Evolutionary conservation across 2,888 invertebrate species (phyloP).

Genomic region (Cyaniris semiargus): DNA sequence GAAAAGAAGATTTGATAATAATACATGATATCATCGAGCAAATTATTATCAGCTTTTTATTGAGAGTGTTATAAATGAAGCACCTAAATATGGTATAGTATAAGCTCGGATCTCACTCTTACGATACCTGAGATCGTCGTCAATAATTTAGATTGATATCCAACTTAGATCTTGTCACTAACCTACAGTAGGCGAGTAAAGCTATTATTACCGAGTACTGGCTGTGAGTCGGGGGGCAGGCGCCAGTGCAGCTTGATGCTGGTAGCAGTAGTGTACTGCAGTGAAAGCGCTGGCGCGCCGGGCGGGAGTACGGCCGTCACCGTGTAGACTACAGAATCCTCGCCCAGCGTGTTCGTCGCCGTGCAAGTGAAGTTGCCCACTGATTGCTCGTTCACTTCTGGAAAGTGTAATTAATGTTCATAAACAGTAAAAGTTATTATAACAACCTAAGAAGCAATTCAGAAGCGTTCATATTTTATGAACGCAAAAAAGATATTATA

Average conservation of each 20-base stretch:
- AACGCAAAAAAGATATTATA: no score
- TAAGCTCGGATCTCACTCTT: no score
- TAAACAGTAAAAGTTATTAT: no score
- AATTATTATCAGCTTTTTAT: no score
- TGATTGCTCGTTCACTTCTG: conserved; percentile 86
- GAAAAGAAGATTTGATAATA: no score
- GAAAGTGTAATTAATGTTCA: not conserved
- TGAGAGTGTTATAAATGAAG: no score
- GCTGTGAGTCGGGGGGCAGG: conserved; percentile 70
- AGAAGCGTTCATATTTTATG: no score
- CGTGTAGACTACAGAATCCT: conserved; percentile 89
- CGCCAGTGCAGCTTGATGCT: conserved; percentile 83
- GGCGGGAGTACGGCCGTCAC: conserved; percentile 88
- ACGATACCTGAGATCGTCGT: no score
- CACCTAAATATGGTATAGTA: no score
- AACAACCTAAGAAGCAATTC: no score
- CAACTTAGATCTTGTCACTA: not conserved
- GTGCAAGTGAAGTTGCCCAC: conserved; percentile 91
- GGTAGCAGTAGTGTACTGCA: conserved; percentile 87
- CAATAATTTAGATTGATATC: no score
- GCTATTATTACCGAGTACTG: conserved; percentile 59
- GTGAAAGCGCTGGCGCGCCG: conserved; percentile 83
- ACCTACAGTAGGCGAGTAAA: not conserved
- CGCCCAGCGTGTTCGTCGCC: conserved; percentile 90
- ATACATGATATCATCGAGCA: no score